Percentiles rank a stretch among this genome's conserved stretches.
phyloP scores from a whole-genome alignment of 2,113 vertebrate species.

The Empidonax alnorum region DNA sequence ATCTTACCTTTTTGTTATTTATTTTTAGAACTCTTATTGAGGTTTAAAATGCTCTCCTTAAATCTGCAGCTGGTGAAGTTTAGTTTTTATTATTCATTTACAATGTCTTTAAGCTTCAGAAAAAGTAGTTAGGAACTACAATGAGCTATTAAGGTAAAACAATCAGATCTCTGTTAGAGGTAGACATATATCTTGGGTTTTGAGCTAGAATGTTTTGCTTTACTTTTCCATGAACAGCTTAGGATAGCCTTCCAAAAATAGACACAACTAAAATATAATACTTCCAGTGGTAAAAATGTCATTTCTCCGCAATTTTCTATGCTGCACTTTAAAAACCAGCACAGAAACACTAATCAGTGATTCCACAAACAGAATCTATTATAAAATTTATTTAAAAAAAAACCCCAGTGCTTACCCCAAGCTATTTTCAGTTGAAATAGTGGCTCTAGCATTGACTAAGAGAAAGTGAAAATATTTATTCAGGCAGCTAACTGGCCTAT shows the following conservation, averaged over 20 bases:
- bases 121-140: neutral
- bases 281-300: neutral
- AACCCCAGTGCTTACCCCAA: neutral
- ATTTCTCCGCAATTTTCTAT: neutral
- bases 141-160: neutral
- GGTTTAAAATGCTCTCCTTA: neutral
- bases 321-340: neutral
- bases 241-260: neutral
- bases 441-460: neutral
- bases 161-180: neutral
- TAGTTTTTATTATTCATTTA: neutral
- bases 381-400: slow-evolving; percentile 9
- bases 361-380: neutral
- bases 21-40: neutral
- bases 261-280: neutral
- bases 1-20: slow-evolving; percentile 20
- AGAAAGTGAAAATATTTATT: slow-evolving; percentile 36
- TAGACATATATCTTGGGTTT: neutral
- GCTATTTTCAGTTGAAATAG: slow-evolving; percentile 2
- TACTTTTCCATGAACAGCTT: neutral
- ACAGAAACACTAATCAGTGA: neutral
- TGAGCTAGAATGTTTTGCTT: neutral
- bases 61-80: neutral
- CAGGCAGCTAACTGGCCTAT: slow-evolving; percentile 13
- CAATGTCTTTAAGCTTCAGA: neutral